These are phyloP conservation scores for Lanistes nyassanus DNA, from an alignment of 1,140 invertebrate species.

Conservation along the genomic window DNA sequence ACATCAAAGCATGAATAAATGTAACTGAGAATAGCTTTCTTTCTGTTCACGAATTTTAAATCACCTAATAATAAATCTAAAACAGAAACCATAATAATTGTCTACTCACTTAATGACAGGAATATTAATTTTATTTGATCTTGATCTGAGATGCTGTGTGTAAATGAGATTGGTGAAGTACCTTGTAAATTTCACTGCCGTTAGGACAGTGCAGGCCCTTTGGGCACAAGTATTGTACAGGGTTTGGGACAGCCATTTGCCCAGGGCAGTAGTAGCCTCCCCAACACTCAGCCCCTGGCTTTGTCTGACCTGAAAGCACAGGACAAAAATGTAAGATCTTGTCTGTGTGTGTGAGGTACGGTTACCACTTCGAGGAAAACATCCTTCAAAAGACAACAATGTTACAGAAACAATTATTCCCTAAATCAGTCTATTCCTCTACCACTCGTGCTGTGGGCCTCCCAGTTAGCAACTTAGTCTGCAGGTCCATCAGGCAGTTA, in stretches of 20 bases:
- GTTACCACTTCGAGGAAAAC: too few species aligned
- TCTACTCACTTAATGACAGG: background rate
- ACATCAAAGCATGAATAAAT: too few species aligned
- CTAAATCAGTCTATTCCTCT: too few species aligned
- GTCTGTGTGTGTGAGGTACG: too few species aligned
- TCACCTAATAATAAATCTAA: background rate
- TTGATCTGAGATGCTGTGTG: too few species aligned
- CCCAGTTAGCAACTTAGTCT: too few species aligned
- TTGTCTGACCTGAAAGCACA: slow-evolving; percentile 46
- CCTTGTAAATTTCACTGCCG: slow-evolving; percentile 58
- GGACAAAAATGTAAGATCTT: background rate
- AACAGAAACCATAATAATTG: background rate
- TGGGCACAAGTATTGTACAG: slow-evolving; percentile 51
- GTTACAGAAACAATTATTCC: too few species aligned
- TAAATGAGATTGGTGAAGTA: slow-evolving; percentile 20
- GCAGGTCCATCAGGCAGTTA: too few species aligned
- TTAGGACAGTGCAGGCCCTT: slow-evolving; percentile 58
- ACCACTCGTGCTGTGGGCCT: too few species aligned
- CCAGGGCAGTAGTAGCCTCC: slow-evolving; percentile 59
- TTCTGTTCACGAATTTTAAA: too few species aligned
- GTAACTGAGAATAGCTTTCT: too few species aligned
- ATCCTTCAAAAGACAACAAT: too few species aligned
- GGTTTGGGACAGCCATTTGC: slow-evolving; percentile 52
- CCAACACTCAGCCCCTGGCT: slow-evolving; percentile 47
- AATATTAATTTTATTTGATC: background rate